Evolutionary conservation across 2,797 vertebrate species (phyloP), one percentile per base, ranked within the genome.

Genomic region (Smutsia temminckii): DNA sequence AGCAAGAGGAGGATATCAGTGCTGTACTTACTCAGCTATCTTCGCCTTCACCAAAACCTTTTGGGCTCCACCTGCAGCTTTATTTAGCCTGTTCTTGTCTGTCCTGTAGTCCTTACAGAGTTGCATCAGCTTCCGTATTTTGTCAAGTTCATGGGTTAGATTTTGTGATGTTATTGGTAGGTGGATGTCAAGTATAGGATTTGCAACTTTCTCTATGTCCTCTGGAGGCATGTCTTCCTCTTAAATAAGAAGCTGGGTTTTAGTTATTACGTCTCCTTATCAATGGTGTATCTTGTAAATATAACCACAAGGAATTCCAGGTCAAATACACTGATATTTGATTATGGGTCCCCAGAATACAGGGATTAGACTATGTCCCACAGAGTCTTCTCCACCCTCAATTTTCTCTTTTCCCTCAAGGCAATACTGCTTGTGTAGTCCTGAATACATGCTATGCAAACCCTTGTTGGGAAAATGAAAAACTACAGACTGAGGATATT

Each of bases 131-230:
- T 96, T 97, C 77, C 95, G 95, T 97, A 99, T 98, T 85, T 98
- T 98, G 66, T 96, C 75, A 93, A 99, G 98, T 98, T 98, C 98
- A 59, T 96, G 93, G 0, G 12, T 98, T 94, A 99, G 98, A 83
- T 99, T 98, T 96, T 95, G 98, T 2, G 98, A 98, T 14, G 98
- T 98, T n/a, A 83, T 68, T 34, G 99, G 98, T 86, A 99, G 95
- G 79, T 98, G 98, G 97, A 99, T 98, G 53, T 97, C 97, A 94
- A 99, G 97, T 49, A 99, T 98, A 0, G 90, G 97, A 89, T 95
- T 98, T 63, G 98, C 98, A 96, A 99, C 97, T 89, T 98, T 99
- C 91, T 99, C 98, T 29, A 99, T 98, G 96, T 99, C 99, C 94
- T 99, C 99, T 32, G 98, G 98, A 94, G 98, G 98, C 63, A 97